Evolutionary conservation across 2,113 vertebrate species (phyloP).

Genomic region (Elanus axillaris): DNA sequence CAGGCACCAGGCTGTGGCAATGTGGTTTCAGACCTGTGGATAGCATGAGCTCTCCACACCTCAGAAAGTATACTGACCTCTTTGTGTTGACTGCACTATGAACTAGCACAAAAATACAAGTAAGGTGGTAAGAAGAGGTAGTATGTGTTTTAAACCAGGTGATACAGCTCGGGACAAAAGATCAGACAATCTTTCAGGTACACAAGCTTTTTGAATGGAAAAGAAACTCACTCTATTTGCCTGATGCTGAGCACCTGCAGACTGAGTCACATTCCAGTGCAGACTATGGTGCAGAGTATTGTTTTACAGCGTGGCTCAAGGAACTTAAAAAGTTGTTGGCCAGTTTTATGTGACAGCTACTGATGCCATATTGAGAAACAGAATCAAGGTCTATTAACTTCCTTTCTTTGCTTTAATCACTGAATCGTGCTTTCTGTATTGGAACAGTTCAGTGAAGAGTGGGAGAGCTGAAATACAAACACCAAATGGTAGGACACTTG

Average conservation of each 20-base stretch:
- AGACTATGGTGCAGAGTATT: neutral
- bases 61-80: neutral
- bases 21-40: neutral
- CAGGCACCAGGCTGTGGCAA: neutral
- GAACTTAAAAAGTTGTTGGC: neutral
- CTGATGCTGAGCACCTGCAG: neutral
- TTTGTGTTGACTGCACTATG: neutral
- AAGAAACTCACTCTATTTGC: neutral
- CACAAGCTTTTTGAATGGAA: neutral
- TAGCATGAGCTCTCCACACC: neutral
- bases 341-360: neutral
- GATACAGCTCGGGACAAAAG: neutral
- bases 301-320: neutral
- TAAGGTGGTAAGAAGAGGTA: neutral
- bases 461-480: neutral
- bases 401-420: neutral
- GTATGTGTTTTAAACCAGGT: neutral
- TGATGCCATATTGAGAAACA: neutral
- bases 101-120: neutral
- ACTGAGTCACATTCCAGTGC: neutral
- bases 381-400: neutral
- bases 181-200: neutral
- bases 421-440: neutral
- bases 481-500: neutral
- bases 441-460: neutral